Evolutionary conservation across 2,888 invertebrate genomes (phyloP).

Genomic region (Cataglyphis altisquamis): DNA sequence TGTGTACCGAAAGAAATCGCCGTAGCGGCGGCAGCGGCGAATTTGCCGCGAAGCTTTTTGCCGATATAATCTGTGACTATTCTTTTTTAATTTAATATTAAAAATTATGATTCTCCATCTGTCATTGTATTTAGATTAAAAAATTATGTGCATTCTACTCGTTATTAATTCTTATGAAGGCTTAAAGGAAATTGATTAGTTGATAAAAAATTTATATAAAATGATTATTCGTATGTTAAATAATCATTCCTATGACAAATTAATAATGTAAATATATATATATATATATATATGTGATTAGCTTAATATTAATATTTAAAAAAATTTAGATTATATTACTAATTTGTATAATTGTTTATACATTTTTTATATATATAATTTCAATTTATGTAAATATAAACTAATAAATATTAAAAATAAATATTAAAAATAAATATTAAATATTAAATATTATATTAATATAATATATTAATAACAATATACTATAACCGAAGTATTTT

Average conservation of each 20-base stretch:
- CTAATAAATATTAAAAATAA: too few relatives aligned
- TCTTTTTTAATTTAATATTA: neutral
- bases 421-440: too few relatives aligned
- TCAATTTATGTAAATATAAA: neutral
- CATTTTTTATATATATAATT: neutral
- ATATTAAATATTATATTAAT: too few relatives aligned
- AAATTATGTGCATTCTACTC: neutral
- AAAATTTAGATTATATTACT: neutral
- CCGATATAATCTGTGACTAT: slow-evolving; percentile 13
- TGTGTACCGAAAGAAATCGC: slow-evolving; percentile 16
- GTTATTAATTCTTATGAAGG: neutral
- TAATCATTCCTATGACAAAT: neutral
- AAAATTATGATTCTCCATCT: neutral
- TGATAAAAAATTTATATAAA: neutral
- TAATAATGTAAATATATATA: neutral
- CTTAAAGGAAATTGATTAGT: neutral
- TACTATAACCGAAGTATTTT: too few relatives aligned
- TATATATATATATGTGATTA: neutral
- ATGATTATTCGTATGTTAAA: neutral
- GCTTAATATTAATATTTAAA: slow-evolving; percentile 2
- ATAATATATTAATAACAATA: too few relatives aligned
- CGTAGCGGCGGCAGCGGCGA: neutral
- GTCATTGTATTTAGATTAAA: neutral
- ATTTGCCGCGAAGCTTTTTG: slow-evolving; percentile 28
- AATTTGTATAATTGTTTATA: neutral